Conservation (phyloP, 2,888 invertebrate species). For the Zaprionus bogoriensis region DNA sequence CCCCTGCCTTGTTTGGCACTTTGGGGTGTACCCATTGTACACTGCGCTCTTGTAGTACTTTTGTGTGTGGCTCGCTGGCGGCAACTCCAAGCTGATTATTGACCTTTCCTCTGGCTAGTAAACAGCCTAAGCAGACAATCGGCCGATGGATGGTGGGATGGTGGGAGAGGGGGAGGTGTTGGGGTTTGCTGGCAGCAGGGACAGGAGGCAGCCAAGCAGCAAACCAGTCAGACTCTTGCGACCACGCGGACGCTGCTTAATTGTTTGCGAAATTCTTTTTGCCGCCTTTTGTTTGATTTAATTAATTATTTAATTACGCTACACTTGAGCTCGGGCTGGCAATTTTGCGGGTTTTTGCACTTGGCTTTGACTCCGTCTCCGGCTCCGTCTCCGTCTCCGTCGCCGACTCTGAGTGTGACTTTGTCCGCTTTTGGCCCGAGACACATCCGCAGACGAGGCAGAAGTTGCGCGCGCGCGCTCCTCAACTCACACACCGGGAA, state of each 20-base stretch:
- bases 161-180: too few relatives aligned
- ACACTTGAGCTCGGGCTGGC: conserved; percentile 60
- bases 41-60: conserved; percentile 14
- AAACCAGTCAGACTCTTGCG: not conserved
- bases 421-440: conserved; percentile 11
- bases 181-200: too few relatives aligned
- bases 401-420: conserved; percentile 33
- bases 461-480: conserved; percentile 73
- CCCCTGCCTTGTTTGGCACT: too few relatives aligned
- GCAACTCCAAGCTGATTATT: conserved; percentile 59
- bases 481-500: conserved; percentile 61
- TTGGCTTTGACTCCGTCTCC: conserved; percentile 24
- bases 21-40: conserved; percentile 9
- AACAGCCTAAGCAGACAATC: conserved; percentile 37
- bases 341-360: conserved; percentile 50
- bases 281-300: conserved; percentile 68
- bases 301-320: conserved; percentile 74
- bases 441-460: conserved; percentile 19
- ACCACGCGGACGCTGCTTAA: conserved; percentile 38
- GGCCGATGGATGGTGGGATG: not conserved
- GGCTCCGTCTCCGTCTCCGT: too few relatives aligned
- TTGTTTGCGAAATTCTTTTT: conserved; percentile 69
- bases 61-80: conserved; percentile 21
- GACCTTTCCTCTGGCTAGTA: conserved; percentile 62
- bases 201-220: too few relatives aligned